Conservation (phyloP, 2,113 vertebrate genomes). For the Notarius lentiginosus region DNA sequence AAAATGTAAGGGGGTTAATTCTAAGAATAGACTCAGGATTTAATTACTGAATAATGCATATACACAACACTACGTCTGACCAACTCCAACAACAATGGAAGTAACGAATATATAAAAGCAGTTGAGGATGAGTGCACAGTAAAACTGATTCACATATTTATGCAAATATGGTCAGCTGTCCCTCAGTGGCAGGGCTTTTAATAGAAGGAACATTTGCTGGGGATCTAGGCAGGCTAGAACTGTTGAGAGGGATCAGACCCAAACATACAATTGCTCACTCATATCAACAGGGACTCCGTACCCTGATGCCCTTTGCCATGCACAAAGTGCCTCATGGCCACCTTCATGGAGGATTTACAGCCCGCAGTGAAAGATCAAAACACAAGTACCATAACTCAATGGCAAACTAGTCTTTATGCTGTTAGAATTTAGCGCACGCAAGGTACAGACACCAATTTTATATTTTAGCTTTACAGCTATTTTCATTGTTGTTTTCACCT, state of each 20-base stretch:
- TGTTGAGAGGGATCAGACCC: conserved; percentile 32
- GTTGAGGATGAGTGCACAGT: background rate
- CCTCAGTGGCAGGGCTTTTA: conserved; percentile 46
- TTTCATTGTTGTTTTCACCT: background rate
- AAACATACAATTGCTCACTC: conserved; percentile 35
- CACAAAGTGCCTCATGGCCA: background rate
- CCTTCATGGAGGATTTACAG: background rate
- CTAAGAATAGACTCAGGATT: conserved; percentile 15
- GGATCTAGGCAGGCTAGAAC: conserved; percentile 23
- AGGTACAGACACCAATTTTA: background rate
- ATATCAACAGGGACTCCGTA: conserved; percentile 5
- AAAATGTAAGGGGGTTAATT: background rate
- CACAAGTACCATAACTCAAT: background rate
- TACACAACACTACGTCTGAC: background rate
- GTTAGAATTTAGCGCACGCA: background rate
- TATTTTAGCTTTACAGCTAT: background rate
- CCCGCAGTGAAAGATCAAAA: background rate
- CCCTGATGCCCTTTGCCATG: conserved; percentile 15
- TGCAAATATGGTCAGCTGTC: conserved; percentile 46
- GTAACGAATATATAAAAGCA: background rate
- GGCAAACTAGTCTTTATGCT: background rate
- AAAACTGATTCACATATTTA: conserved; percentile 23
- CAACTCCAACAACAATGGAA: background rate
- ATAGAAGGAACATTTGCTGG: conserved; percentile 49
- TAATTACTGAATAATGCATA: conserved; percentile 17